Conservation (phyloP, 1,140 invertebrate genomes). For the Kradibia gibbosae region DNA sequence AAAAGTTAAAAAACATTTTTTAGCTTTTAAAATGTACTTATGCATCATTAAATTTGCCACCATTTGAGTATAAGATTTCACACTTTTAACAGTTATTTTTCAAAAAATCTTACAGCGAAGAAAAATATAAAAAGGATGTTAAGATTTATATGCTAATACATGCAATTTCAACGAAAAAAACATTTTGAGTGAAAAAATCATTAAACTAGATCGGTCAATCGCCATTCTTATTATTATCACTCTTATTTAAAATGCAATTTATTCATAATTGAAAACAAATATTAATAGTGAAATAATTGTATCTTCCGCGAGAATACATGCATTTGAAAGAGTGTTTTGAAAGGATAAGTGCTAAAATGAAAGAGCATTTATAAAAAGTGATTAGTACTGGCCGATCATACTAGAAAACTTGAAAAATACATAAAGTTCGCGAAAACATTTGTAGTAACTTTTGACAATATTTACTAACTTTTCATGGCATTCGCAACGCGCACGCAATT, state of each 20-base stretch:
- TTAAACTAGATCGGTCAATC: neutral
- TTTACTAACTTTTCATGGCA: neutral
- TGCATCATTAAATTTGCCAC: no score
- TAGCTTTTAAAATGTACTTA: no score
- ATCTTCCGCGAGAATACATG: no score
- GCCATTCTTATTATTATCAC: neutral
- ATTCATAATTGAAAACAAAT: no score
- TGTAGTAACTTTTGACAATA: neutral
- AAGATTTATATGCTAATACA: neutral
- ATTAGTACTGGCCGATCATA: neutral
- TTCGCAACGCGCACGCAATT: neutral
- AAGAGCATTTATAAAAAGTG: neutral
- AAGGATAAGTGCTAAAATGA: neutral
- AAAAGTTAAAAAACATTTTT: no score
- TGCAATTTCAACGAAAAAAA: neutral
- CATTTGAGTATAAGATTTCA: constrained; percentile 10
- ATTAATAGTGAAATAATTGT: no score
- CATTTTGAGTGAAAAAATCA: neutral
- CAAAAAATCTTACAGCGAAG: neutral
- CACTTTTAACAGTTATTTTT: constrained; percentile 13
- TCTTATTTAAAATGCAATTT: no score
- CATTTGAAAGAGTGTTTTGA: no score
- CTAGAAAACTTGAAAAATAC: neutral
- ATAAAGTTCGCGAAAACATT: neutral
- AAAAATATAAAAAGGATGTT: neutral